Percentiles rank a stretch among this genome's conserved stretches.
Conservation (phyloP, 2,888 invertebrate species). For the Stictocephala bisonia region DNA sequence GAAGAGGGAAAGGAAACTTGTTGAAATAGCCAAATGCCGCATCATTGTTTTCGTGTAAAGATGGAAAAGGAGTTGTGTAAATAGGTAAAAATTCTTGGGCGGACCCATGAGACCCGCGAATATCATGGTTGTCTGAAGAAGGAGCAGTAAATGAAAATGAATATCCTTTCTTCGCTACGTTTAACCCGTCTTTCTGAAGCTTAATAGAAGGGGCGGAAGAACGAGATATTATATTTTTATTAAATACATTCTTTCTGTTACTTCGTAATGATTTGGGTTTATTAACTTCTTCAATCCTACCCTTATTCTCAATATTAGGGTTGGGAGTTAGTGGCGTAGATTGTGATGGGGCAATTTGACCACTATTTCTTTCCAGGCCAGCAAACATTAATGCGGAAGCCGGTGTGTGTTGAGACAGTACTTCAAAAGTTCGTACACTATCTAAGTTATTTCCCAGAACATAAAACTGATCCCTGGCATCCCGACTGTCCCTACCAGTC, state of each 20-base stretch:
- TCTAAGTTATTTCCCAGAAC: neutral
- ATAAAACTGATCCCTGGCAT: conserved; percentile 10
- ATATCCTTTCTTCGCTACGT: conserved; percentile 15
- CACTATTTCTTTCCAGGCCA: neutral
- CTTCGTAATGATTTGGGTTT: neutral
- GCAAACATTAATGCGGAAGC: conserved; percentile 24
- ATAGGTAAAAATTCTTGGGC: conserved; percentile 9
- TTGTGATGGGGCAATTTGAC: too few relatives aligned
- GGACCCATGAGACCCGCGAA: neutral
- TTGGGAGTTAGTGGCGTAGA: too few relatives aligned
- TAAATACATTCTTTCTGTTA: neutral
- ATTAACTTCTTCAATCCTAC: too few relatives aligned
- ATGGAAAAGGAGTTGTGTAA: conserved; percentile 5
- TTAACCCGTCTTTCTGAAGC: conserved; percentile 6
- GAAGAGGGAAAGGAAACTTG: neutral
- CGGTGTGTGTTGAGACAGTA: conserved; percentile 23
- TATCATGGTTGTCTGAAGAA: neutral
- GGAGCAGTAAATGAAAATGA: conserved; percentile 11
- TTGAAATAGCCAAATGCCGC: neutral
- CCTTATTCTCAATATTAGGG: too few relatives aligned
- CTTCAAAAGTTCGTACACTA: conserved; percentile 6
- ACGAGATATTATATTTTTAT: neutral
- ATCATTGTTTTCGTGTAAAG: neutral
- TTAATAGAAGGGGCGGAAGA: neutral
- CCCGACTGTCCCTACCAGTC: neutral